Evolutionary conservation across 2,888 invertebrate genomes (phyloP).

Genomic region (Drosophila subquinaria): DNA sequence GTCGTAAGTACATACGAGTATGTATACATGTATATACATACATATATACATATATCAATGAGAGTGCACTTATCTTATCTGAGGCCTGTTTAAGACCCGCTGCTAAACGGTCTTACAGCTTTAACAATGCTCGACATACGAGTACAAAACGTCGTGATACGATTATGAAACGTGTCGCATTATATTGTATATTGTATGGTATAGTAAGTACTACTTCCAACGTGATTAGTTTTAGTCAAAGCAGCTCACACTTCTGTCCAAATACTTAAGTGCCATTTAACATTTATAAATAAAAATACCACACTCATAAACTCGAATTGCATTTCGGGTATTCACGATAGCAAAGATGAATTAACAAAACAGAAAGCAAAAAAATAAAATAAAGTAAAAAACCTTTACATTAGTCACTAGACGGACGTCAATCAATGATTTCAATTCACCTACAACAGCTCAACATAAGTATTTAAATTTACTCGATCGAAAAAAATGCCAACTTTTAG

Average conservation of each 20-base stretch:
- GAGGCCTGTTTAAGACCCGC: conserved; percentile 35
- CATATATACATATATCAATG: conserved; percentile 3
- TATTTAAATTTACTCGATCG: neutral
- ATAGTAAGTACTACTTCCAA: conserved; percentile 19
- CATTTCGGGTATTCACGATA: conserved; percentile 8
- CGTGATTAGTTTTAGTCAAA: conserved; percentile 61
- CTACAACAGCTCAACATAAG: neutral
- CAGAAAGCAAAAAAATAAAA: neutral
- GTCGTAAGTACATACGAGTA: conserved; percentile 9
- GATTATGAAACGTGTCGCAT: conserved; percentile 69
- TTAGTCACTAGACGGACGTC: conserved; percentile 7
- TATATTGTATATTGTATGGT: conserved; percentile 1
- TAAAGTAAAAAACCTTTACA: neutral
- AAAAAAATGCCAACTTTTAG: neutral
- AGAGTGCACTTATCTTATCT: conserved; percentile 57
- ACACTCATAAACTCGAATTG: conserved; percentile 10
- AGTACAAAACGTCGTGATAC: conserved; percentile 9
- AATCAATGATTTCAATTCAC: conserved; percentile 2
- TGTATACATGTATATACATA: neutral
- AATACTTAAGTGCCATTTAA: conserved; percentile 2
- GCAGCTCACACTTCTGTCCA: conserved; percentile 5
- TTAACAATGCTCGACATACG: conserved; percentile 1
- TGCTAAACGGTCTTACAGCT: conserved; percentile 30
- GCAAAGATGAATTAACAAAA: conserved; percentile 1
- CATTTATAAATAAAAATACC: conserved; percentile 12